Conservation (phyloP, 2,888 invertebrate species). For the Morpho achilles region DNA sequence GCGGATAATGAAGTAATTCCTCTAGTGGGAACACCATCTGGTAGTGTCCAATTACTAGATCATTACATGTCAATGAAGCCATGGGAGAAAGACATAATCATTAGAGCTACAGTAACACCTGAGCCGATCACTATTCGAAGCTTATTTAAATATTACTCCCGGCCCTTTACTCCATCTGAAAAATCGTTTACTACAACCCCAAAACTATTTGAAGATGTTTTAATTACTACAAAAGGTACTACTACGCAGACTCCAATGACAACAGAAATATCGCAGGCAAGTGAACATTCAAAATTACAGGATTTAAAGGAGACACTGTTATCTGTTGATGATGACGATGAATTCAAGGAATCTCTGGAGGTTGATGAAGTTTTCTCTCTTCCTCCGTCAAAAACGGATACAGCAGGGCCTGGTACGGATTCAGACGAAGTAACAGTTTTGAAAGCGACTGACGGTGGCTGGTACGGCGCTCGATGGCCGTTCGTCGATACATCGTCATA, state of each 20-base stretch:
- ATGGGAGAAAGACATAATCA: conserved; percentile 65
- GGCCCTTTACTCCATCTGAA: conserved; percentile 46
- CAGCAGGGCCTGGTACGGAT: conserved; percentile 45
- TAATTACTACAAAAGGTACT: conserved; percentile 58
- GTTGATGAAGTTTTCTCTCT: conserved; percentile 70
- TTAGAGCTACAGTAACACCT: conserved; percentile 57
- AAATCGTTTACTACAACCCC: conserved; percentile 47
- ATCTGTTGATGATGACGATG: conserved; percentile 70
- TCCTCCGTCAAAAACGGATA: conserved; percentile 61
- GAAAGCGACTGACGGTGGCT: conserved; percentile 65
- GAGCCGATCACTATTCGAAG: conserved; percentile 55
- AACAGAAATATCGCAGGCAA: conserved; percentile 45
- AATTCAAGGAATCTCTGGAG: conserved; percentile 67
- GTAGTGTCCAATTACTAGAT: conserved; percentile 48
- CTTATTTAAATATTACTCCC: conserved; percentile 55
- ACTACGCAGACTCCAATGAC: conserved; percentile 42
- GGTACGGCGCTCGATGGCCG: conserved; percentile 82
- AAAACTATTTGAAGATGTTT: conserved; percentile 57
- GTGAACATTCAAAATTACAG: conserved; percentile 50
- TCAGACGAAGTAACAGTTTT: conserved; percentile 67
- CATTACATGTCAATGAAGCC: conserved; percentile 58
- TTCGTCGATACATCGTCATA: conserved; percentile 82
- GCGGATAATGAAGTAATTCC: conserved; percentile 49
- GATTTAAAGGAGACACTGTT: conserved; percentile 66
- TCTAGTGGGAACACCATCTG: conserved; percentile 51